Conservation (phyloP, 2,113 vertebrate genomes). For the Microtus montanus region DNA sequence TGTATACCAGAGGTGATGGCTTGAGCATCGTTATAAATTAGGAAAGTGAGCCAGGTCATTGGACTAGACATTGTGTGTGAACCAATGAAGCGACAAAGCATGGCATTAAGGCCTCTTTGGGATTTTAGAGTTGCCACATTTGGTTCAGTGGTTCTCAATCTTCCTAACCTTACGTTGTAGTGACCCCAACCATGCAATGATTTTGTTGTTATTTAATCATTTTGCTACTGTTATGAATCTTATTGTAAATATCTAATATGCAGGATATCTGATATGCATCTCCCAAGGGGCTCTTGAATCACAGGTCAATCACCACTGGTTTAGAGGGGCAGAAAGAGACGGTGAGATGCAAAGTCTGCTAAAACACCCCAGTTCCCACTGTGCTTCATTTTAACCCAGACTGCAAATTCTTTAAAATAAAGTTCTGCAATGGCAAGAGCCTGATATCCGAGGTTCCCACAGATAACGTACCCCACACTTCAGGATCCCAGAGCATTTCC, state of each 20-base stretch:
- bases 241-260: neutral
- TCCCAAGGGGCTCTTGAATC: neutral
- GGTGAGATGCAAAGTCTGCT: neutral
- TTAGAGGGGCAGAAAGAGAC: neutral
- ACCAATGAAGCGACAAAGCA: neutral
- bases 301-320: neutral
- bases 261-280: neutral
- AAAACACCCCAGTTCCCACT: neutral
- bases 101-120: neutral
- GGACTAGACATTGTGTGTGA: neutral
- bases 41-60: neutral
- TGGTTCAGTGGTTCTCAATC: neutral
- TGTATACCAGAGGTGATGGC: neutral
- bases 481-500: neutral
- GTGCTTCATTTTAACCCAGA: neutral
- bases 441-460: neutral
- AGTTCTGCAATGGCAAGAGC: neutral
- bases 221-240: neutral
- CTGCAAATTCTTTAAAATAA: neutral
- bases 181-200: neutral
- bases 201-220: neutral
- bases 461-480: neutral
- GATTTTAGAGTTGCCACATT: conserved; percentile 9
- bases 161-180: neutral
- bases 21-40: neutral